Evolutionary conservation across 92 coral and sea anemone genomes (phyloP).

Genomic region (Porites evermanni): DNA sequence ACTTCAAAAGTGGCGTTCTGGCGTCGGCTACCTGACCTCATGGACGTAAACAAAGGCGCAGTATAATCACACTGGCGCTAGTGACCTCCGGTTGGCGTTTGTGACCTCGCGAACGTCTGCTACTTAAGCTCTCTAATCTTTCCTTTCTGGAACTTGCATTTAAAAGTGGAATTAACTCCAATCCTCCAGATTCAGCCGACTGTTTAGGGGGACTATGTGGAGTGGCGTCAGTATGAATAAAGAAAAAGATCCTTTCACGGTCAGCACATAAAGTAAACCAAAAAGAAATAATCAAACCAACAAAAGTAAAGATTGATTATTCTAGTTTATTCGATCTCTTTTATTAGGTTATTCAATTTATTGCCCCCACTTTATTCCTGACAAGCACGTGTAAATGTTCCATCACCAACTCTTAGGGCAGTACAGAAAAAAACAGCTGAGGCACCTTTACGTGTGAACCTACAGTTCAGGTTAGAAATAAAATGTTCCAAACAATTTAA

Average conservation of each 20-base stretch:
- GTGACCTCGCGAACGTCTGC: too few relatives aligned
- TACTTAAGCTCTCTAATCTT: not conserved
- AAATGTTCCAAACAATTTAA: not conserved
- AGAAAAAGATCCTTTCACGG: constrained; percentile 33
- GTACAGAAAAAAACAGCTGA: constrained; percentile 7
- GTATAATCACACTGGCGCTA: too few relatives aligned
- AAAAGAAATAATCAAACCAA: not conserved
- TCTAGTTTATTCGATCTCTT: not conserved
- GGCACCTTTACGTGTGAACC: constrained; percentile 11
- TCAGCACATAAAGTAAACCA: not conserved
- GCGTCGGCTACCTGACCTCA: too few relatives aligned
- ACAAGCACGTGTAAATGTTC: constrained; percentile 11
- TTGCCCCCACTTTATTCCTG: not conserved
- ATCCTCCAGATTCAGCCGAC: constrained; percentile 29
- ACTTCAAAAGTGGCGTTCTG: too few relatives aligned
- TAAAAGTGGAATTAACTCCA: constrained; percentile 8
- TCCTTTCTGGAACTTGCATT: not conserved
- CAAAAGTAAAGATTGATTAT: not conserved
- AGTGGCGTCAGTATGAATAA: constrained; percentile 16
- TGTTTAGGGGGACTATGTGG: constrained; percentile 72
- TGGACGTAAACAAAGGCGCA: too few relatives aligned
- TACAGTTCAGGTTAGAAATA: constrained; percentile 13
- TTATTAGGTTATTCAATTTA: not conserved
- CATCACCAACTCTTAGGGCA: constrained; percentile 14
- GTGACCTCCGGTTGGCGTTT: too few relatives aligned